Percentiles rank a stretch among this genome's conserved stretches.
phyloP scores from a whole-genome alignment of 64 coral and sea anemone species.

The Cladopsammia gracilis region DNA sequence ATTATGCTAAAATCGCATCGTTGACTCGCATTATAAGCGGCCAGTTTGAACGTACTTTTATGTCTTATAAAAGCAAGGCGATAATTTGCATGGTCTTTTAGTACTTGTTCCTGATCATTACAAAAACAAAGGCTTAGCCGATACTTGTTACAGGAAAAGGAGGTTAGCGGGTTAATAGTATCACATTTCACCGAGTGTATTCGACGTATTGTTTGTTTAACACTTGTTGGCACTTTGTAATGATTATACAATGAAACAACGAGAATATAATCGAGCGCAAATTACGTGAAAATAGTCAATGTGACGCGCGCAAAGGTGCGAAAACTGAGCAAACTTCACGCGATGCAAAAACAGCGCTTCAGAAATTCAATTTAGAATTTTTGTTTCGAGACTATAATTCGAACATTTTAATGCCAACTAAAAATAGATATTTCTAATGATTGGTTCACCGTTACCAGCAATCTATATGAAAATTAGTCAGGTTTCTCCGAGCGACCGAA shows the following conservation, averaged over 20 bases:
- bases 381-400: background rate
- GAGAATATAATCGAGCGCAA: background rate
- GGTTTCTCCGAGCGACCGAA: background rate
- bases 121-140: background rate
- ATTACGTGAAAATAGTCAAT: constrained; percentile 7
- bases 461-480: background rate
- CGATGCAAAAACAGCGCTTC: background rate
- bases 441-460: background rate
- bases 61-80: too few relatives aligned
- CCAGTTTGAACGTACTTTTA: too few relatives aligned
- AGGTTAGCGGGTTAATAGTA: background rate
- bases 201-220: constrained; percentile 6
- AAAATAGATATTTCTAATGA: background rate
- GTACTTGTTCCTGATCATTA: background rate
- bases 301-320: background rate
- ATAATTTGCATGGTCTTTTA: background rate
- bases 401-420: background rate
- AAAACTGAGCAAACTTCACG: background rate
- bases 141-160: background rate
- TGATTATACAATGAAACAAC: constrained; percentile 38
- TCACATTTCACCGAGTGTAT: constrained; percentile 2
- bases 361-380: background rate
- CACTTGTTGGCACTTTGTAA: constrained; percentile 56
- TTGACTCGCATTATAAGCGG: too few relatives aligned
- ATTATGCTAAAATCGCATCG: too few relatives aligned